These are phyloP conservation scores for Lepus timidus DNA, from an alignment of 2,113 vertebrate genomes.

Conservation along the genomic window DNA sequence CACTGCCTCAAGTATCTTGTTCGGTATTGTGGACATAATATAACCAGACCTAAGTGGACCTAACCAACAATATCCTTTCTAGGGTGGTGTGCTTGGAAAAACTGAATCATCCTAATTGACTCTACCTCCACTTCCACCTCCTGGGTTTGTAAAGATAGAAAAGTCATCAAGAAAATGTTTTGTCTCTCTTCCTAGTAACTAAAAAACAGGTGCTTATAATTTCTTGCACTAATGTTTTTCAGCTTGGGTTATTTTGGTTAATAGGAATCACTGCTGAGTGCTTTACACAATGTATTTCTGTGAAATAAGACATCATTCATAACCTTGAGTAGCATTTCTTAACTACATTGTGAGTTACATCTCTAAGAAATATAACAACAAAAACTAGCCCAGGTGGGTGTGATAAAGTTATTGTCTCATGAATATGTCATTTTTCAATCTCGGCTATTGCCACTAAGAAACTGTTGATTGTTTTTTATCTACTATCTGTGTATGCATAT, in stretches of 20 bases:
- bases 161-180: not conserved
- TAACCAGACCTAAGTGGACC: conserved; percentile 17
- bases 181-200: conserved; percentile 14
- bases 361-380: conserved; percentile 8
- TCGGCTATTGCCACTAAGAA: conserved; percentile 51
- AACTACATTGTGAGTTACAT: not conserved
- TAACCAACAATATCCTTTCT: not conserved
- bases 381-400: not conserved
- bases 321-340: not conserved
- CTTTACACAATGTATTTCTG: conserved; percentile 17
- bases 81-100: not conserved
- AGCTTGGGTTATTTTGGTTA: conserved; percentile 42
- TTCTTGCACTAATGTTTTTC: conserved; percentile 13
- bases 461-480: not conserved
- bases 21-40: not conserved
- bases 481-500: not conserved
- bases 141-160: not conserved
- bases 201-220: conserved; percentile 24
- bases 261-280: conserved; percentile 14
- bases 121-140: not conserved
- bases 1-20: not conserved
- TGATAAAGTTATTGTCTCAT: conserved; percentile 31
- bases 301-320: conserved; percentile 54
- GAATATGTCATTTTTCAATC: conserved; percentile 42
- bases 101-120: not conserved